Evolutionary conservation across 2,888 invertebrate species (phyloP).

Genomic region (Brenthis daphne): DNA sequence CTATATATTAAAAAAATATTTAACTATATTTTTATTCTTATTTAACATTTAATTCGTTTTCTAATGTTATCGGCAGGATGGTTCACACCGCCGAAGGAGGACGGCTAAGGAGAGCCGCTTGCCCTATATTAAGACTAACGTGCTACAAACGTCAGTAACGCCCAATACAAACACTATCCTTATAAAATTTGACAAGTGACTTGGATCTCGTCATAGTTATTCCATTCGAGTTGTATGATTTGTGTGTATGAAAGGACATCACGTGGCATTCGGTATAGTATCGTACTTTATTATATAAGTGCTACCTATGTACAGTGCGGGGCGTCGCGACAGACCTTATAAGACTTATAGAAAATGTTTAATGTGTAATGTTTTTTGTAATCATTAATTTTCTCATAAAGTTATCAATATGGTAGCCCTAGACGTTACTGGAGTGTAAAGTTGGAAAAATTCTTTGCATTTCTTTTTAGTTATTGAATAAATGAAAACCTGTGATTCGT

Average conservation of each 20-base stretch:
- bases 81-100: conserved; percentile 96
- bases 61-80: conserved; percentile 83
- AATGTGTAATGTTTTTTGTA: conserved; percentile 81
- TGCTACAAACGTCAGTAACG: conserved; percentile 64
- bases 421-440: conserved; percentile 78
- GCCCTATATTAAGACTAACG: conserved; percentile 67
- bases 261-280: conserved; percentile 30
- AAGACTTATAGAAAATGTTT: conserved; percentile 82
- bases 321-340: conserved; percentile 73
- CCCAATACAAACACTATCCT: conserved; percentile 49
- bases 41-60: neutral
- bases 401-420: conserved; percentile 76
- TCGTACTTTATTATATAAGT: conserved; percentile 60
- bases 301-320: conserved; percentile 70
- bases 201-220: conserved; percentile 38
- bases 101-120: conserved; percentile 85
- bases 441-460: conserved; percentile 75
- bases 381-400: conserved; percentile 76
- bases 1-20: no score
- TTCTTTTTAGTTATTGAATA: conserved; percentile 79
- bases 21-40: no score
- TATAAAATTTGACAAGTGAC: conserved; percentile 61
- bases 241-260: conserved; percentile 39
- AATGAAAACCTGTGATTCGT: conserved; percentile 79
- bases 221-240: conserved; percentile 36